phyloP scores from a whole-genome alignment of 2,888 invertebrate genomes.

The Apantesis nais region DNA sequence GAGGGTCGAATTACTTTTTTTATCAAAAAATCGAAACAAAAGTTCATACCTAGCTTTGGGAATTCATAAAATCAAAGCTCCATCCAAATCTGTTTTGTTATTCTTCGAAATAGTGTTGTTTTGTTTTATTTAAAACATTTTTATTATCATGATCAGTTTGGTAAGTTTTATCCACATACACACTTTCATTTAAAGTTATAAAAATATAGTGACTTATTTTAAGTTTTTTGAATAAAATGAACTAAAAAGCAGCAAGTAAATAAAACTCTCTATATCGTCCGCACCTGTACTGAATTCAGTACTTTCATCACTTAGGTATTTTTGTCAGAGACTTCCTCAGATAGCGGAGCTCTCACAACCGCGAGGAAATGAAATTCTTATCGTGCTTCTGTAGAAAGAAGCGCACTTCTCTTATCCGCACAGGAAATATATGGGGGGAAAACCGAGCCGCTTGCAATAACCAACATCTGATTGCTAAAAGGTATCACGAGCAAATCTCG shows the following conservation, averaged over 20 bases:
- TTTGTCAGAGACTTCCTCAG: constrained; percentile 82
- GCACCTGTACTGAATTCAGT: constrained; percentile 73
- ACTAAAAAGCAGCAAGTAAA: constrained; percentile 46
- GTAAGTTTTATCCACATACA: constrained; percentile 31
- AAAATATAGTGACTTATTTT: constrained; percentile 22
- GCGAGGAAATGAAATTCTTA: constrained; percentile 86
- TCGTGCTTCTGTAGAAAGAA: constrained; percentile 79
- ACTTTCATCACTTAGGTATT: constrained; percentile 83
- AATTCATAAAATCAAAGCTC: constrained; percentile 81
- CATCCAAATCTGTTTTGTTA: constrained; percentile 66
- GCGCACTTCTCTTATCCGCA: constrained; percentile 80
- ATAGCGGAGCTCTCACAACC: constrained; percentile 77
- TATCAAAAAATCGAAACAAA: constrained; percentile 69
- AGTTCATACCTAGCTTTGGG: constrained; percentile 81
- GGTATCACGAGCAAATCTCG: constrained; percentile 69
- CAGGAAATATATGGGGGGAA: constrained; percentile 80
- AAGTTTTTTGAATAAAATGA: constrained; percentile 28
- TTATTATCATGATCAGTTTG: constrained; percentile 44
- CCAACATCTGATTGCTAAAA: constrained; percentile 77
- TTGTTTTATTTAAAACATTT: constrained; percentile 49
- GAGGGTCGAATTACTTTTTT: constrained; percentile 62
- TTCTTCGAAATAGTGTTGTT: constrained; percentile 67
- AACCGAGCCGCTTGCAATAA: constrained; percentile 67
- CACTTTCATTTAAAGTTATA: constrained; percentile 21
- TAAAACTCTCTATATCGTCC: constrained; percentile 61